Evolutionary conservation across 92 coral and sea anemone genomes (phyloP).

Genomic region (Palythoa caribaeorum): DNA sequence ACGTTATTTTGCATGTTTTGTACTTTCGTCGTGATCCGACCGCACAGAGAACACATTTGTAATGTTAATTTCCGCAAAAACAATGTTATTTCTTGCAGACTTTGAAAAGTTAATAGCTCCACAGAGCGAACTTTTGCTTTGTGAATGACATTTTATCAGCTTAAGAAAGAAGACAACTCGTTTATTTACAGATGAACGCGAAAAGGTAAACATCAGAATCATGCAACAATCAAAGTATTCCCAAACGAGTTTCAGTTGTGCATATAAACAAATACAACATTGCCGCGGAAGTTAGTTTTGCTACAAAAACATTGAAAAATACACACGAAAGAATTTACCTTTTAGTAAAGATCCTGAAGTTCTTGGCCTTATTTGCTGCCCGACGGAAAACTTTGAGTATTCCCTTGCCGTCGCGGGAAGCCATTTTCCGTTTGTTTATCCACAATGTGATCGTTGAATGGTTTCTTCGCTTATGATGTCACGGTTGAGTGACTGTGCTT

Average conservation of each 20-base stretch:
- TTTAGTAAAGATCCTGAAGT: constrained; percentile 85
- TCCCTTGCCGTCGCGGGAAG: constrained; percentile 65
- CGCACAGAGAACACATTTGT: not conserved
- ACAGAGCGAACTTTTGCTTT: not conserved
- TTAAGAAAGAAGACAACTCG: constrained; percentile 6
- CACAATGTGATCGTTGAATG: not conserved
- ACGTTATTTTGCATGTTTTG: not conserved
- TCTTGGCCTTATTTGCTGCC: constrained; percentile 87
- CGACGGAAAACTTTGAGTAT: constrained; percentile 75
- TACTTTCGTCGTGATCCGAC: too few relatives aligned
- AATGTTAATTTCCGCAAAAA: not conserved
- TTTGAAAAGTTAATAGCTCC: not conserved
- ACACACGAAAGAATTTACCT: constrained; percentile 49
- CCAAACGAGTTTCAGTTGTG: not conserved
- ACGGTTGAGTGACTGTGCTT: constrained; percentile 21
- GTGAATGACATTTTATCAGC: not conserved
- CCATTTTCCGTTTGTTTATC: constrained; percentile 47
- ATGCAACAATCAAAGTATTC: not conserved
- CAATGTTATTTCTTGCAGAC: not conserved
- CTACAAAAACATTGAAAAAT: not conserved
- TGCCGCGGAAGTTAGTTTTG: not conserved
- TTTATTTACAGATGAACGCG: constrained; percentile 23
- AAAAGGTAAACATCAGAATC: not conserved
- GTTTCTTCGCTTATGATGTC: not conserved
- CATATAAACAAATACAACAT: not conserved